Conservation (phyloP, 2,113 vertebrate genomes). For the Entelurus aequoreus region DNA sequence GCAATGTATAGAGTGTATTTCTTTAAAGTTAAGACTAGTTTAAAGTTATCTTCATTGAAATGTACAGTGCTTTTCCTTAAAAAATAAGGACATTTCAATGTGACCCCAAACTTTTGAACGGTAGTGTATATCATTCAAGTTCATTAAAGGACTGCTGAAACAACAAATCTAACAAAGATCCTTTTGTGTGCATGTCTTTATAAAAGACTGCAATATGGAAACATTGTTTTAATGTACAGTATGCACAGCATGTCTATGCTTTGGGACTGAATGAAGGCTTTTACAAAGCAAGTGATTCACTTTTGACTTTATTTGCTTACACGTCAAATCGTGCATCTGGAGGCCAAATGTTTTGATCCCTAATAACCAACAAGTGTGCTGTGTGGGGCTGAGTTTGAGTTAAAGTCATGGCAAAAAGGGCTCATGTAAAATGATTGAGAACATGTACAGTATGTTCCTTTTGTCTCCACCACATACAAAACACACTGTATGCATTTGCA, state of each 20-base stretch:
- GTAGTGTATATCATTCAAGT: too few relatives aligned
- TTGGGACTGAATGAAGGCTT: slow-evolving; percentile 18
- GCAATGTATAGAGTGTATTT: too few relatives aligned
- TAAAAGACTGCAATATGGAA: slow-evolving; percentile 16
- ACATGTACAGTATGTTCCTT: slow-evolving; percentile 45
- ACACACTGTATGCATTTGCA: slow-evolving; percentile 59
- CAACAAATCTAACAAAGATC: neutral
- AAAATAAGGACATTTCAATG: too few relatives aligned
- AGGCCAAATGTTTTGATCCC: slow-evolving; percentile 40
- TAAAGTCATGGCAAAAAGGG: slow-evolving; percentile 13
- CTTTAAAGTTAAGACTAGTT: too few relatives aligned
- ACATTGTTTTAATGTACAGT: slow-evolving; percentile 19
- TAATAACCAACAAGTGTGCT: slow-evolving; percentile 27
- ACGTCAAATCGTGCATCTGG: slow-evolving; percentile 44
- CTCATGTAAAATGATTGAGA: slow-evolving; percentile 40
- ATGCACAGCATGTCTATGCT: slow-evolving; percentile 18
- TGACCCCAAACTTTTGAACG: too few relatives aligned
- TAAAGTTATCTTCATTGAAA: too few relatives aligned
- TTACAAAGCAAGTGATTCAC: slow-evolving; percentile 24
- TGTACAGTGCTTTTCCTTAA: too few relatives aligned
- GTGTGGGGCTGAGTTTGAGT: slow-evolving; percentile 17
- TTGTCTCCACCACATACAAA: slow-evolving; percentile 27
- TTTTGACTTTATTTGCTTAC: slow-evolving; percentile 11
- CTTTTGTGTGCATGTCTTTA: slow-evolving; percentile 14
- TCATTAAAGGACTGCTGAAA: neutral